Evolutionary conservation across 2,113 vertebrate species (phyloP).

Genomic region (Aviceda subcristata): DNA sequence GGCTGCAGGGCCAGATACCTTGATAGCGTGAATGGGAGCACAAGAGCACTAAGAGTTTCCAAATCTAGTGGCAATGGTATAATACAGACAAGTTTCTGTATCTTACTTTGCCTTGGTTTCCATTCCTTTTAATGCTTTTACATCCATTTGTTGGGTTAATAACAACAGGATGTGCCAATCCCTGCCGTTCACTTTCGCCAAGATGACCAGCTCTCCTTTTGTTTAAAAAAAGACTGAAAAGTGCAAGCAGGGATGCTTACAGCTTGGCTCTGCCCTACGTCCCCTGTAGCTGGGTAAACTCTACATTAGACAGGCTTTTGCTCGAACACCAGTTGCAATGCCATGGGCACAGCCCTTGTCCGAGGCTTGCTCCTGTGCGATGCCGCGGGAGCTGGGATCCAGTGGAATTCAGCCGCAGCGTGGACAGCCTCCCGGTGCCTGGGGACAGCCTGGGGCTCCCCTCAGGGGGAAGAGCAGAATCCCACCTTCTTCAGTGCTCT

Average conservation of each 20-base stretch:
- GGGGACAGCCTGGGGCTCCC: background rate
- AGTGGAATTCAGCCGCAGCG: fast-evolving
- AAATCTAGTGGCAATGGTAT: background rate
- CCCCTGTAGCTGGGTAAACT: too few species aligned
- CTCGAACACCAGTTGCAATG: background rate
- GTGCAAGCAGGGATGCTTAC: background rate
- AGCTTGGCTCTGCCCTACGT: background rate
- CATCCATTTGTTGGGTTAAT: background rate
- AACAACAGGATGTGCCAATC: background rate
- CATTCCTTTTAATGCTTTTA: background rate
- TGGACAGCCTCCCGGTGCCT: background rate
- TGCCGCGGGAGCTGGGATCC: background rate
- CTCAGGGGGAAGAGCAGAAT: background rate
- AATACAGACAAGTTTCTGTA: background rate
- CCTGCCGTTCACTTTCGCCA: background rate
- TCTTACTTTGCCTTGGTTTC: background rate
- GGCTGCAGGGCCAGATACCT: background rate
- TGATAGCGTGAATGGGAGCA: background rate
- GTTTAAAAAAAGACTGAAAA: background rate
- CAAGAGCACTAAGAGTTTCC: background rate
- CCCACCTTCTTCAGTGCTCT: background rate
- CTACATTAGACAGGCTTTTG: background rate
- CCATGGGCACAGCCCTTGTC: background rate
- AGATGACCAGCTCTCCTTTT: background rate
- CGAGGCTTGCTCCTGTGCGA: fast-evolving